Evolutionary conservation across 2,888 invertebrate species (phyloP).

Genomic region (Perdita meconis): DNA sequence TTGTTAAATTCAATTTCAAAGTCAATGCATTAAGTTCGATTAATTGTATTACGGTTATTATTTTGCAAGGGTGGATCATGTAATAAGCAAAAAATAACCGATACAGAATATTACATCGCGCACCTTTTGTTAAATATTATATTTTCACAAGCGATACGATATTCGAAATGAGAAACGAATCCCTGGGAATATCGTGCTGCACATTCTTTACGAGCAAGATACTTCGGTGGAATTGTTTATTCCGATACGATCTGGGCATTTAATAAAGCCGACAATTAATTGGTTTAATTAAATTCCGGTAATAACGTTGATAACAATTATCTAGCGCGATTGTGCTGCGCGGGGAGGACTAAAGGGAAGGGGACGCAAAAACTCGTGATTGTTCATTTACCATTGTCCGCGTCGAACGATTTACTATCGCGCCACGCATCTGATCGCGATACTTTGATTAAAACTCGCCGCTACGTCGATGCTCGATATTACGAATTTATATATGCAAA

Average conservation of each 20-base stretch:
- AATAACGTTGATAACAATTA: conserved; percentile 33
- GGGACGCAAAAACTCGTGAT: conserved; percentile 40
- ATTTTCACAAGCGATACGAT: neutral
- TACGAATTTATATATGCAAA: conserved; percentile 69
- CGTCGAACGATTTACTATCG: conserved; percentile 28
- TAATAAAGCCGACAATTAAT: conserved; percentile 46
- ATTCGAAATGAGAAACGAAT: neutral
- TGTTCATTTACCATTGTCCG: conserved; percentile 46
- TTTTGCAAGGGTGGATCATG: neutral
- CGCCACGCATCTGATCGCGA: conserved; percentile 23
- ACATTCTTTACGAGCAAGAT: neutral
- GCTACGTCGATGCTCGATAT: conserved; percentile 51
- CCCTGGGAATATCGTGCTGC: no score
- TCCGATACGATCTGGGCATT: conserved; percentile 1
- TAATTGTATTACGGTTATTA: no score
- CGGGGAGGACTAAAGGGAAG: neutral
- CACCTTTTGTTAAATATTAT: neutral
- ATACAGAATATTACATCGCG: neutral
- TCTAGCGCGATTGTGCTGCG: conserved; percentile 29
- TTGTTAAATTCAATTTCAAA: no score
- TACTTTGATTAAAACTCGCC: conserved; percentile 59
- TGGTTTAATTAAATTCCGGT: conserved; percentile 27
- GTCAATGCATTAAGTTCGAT: no score
- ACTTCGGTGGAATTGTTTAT: conserved; percentile 10
- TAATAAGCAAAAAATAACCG: neutral